These are phyloP conservation scores for Chrysolina americana DNA, from an alignment of 2,888 invertebrate species.

Conservation along the genomic window DNA sequence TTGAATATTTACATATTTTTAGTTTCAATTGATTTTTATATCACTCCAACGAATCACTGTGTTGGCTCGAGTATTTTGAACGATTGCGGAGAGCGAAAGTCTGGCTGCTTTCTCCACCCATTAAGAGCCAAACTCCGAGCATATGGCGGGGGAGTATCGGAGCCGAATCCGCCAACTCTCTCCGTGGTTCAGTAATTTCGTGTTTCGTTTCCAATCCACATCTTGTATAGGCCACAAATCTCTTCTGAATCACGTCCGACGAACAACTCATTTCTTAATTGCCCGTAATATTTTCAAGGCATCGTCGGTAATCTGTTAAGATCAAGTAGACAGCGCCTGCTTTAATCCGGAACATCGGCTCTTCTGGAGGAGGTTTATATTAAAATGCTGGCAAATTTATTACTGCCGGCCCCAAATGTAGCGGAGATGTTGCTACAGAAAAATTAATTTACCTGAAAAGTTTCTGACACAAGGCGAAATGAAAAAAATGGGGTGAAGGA, in stretches of 20 bases:
- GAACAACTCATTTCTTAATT: constrained; percentile 55
- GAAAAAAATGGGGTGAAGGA: constrained; percentile 7
- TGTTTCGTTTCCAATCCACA: constrained; percentile 23
- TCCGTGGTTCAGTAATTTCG: constrained; percentile 17
- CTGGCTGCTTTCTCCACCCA: not conserved
- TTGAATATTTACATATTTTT: no score
- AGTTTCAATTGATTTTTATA: no score
- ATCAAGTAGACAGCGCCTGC: constrained; percentile 49
- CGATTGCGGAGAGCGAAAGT: not conserved
- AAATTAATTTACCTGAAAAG: constrained; percentile 32
- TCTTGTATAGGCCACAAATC: constrained; percentile 48
- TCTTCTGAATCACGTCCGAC: constrained; percentile 51
- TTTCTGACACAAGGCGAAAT: constrained; percentile 14
- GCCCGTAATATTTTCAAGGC: constrained; percentile 53
- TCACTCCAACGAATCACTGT: not conserved
- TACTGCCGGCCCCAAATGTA: constrained; percentile 34
- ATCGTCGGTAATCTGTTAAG: constrained; percentile 52
- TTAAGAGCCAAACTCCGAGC: not conserved
- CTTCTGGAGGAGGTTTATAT: constrained; percentile 46
- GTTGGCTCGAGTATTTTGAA: not conserved
- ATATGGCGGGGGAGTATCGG: not conserved
- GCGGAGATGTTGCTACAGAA: constrained; percentile 30
- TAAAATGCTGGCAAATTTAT: constrained; percentile 49
- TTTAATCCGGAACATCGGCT: constrained; percentile 43
- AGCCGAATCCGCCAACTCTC: not conserved